A percentile compares a stretch with the other conserved stretches of the same genome.
phyloP scores from a whole-genome alignment of 2,888 invertebrate species.

The Orchesellides sinensis region DNA sequence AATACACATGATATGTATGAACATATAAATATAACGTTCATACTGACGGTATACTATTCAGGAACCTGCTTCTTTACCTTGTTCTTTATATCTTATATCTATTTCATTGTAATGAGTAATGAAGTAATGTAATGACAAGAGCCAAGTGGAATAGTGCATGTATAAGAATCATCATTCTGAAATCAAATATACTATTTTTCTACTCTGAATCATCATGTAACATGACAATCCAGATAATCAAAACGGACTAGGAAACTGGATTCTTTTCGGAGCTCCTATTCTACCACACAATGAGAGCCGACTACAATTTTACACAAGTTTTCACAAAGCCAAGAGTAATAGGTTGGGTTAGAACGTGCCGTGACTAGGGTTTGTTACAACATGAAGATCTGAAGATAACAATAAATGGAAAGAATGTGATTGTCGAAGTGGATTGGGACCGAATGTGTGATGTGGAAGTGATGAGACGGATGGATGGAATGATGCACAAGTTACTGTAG shows the following conservation, averaged over 20 bases:
- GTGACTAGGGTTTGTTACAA: not conserved
- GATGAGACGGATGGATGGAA: not conserved
- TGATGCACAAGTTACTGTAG: too few relatives aligned
- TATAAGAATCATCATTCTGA: not conserved
- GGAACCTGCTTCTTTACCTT: not conserved
- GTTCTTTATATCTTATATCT: not conserved
- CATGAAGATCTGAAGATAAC: not conserved
- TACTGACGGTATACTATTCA: not conserved
- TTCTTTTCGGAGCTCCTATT: too few relatives aligned
- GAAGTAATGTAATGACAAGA: not conserved
- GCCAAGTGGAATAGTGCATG: not conserved
- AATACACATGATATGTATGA: not conserved
- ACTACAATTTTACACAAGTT: not conserved
- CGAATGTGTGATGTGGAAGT: not conserved
- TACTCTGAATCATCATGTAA: not conserved
- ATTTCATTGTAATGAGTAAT: not conserved
- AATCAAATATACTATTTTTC: not conserved
- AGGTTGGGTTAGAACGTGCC: not conserved
- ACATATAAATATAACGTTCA: too few relatives aligned
- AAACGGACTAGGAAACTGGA: too few relatives aligned
- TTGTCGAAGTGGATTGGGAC: not conserved
- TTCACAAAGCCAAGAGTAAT: not conserved
- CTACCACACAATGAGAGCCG: not conserved
- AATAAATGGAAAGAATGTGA: not conserved
- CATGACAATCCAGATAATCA: not conserved